Base-by-base conservation (phyloP, 2,797 vertebrate genomes). In the Tamandua tetradactyla region DNA sequence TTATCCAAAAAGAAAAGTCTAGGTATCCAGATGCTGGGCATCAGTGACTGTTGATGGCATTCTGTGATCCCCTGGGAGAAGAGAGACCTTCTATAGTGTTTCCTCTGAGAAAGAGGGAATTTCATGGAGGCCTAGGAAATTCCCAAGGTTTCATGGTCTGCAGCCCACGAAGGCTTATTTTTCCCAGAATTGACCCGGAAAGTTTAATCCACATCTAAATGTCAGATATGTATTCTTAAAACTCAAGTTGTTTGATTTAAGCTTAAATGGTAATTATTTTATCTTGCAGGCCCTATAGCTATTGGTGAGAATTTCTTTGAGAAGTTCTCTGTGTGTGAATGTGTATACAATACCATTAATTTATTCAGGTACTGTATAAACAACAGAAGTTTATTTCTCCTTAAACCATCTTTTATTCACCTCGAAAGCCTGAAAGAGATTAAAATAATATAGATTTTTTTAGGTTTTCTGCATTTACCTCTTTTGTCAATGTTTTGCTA, bases 311-410 rank as follows among this genome's bases (percentile, higher is more conserved):
- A 90, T 91, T 35, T 96, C 95, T 96, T 97, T 96, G 64, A 79
- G 83, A 94, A 89, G 40, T 25, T 79, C 27, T 74, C 11, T 32
- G 5, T 72, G 42, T 74, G 71, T 52, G 35, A 5, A 4, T 22
- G 25, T 7, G 3, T n/a, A n/a, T 25, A 12, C 5, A 91, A n/a
- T 96, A 86, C 95, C 37, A 57, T 97, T 97, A 95, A 96, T 97
- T 96, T 97, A 86, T 87, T 95, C 93, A 81, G 95, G 69, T 86
- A 79, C 82, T 22, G 49, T 95, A 84, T 90, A 94, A 96, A 95
- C 66, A 97, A 59, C 78, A 95, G 94, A 96, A 93, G 74, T 92
- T 97, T 59, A 61, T 97, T 98, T 97, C 91, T 97, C 94, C 88
- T 59, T 96, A 90, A 96, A 88, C 84, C 87, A 32, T 92, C 80